Base-by-base conservation (phyloP, 2,113 vertebrate species). In the Pteronura brasiliensis region DNA sequence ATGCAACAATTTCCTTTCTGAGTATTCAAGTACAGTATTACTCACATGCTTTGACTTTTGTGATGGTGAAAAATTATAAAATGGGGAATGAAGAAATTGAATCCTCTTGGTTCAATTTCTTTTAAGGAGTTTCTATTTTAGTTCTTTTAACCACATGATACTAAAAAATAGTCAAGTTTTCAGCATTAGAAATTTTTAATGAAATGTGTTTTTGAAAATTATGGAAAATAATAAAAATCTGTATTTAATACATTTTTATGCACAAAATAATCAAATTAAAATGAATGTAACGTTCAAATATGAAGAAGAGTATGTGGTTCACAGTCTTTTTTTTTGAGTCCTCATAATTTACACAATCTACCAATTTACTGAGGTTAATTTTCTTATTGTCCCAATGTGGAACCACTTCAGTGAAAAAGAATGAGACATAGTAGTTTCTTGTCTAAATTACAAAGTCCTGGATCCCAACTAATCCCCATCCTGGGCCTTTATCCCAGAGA, bases 1-100 rank as follows among this genome's bases (percentile, higher is more conserved):
- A 97, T 7, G 21, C 67, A 92, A 94, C 92, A 96, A 97, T 97
- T 96, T 96, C 61, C 89, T 97, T 88, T 89, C 88, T 88, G 69
- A 96, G 57, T 88, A 81, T 96, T 94, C 76, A 94, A 61, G 65
- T 85, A 90, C 17, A 57, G 23, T 92, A 83, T 92, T 96, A 76
- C 27, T 92, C 57, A 94, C 23, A 83, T 42, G 79, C 80, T 94
- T 95, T 93, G 69, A 95, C 71, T 96, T 97, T 92, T 59, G 44
- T 95, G 84, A 95, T 63, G 91, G 44, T 77, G 82, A 97, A 77
- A 95, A 95, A 97, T 87, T 82, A 95, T 3, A 23, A 94, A 90
- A 94, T 31, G 14, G 36, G 49, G 6, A 27, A 23, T 76, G 34
- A 97, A 96, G 12, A 27, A 92, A 95, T 61, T 55, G 76, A 92